Conservation (phyloP, 2,113 vertebrate species). For the Megalops atlanticus region DNA sequence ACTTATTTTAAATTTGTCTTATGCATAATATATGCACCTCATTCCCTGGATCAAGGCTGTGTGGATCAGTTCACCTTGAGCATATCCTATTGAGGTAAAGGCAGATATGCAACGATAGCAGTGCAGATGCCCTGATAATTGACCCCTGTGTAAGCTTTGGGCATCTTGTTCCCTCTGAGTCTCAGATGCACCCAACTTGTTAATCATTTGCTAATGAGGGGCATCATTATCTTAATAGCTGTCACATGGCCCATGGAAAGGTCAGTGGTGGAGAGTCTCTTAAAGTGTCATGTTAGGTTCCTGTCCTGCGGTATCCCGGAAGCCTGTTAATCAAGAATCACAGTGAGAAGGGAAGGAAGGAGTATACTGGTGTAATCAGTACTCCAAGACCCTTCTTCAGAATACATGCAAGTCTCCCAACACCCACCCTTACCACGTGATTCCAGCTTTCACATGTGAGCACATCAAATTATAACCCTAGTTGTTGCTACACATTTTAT, state of each 20-base stretch:
- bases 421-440: not conserved
- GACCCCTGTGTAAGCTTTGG: too few species aligned
- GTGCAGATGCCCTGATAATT: not conserved
- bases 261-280: not conserved
- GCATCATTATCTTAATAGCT: not conserved
- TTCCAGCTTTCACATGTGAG: too few species aligned
- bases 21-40: not conserved
- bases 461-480: too few species aligned
- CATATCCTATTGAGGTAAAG: too few species aligned
- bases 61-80: not conserved
- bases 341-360: not conserved
- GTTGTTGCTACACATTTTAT: too few species aligned
- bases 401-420: not conserved
- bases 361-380: not conserved
- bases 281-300: too few species aligned
- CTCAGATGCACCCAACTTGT: too few species aligned
- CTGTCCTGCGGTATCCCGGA: not conserved
- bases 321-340: not conserved
- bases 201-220: too few species aligned
- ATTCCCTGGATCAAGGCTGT: not conserved
- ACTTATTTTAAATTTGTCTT: too few species aligned
- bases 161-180: too few species aligned
- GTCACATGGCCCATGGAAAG: not conserved
- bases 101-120: not conserved
- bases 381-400: not conserved